Base-by-base conservation (phyloP, 2,113 vertebrate genomes). In the Opisthocomus hoazin region DNA sequence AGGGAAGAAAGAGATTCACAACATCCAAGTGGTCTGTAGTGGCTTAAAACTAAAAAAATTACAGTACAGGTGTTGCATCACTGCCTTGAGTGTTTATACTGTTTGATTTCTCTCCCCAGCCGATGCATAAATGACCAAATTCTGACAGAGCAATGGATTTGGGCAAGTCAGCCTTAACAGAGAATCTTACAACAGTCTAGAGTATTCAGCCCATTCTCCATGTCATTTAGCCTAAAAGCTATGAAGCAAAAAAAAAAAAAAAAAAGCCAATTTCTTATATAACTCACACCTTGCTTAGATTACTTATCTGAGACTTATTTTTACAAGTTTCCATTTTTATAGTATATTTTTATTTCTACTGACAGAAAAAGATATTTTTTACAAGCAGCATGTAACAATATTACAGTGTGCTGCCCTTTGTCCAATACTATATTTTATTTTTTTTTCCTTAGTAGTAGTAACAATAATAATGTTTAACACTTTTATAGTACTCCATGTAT, bases 171-270 rank as follows among this genome's bases (percentile, higher is more conserved):
- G 29, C 51, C 60, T 86, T 81, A 88, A 88, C 45, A 90, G n/a
- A 85, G 30, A 92, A 53, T 81, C 46, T 92, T 87, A 53, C 1
- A 9, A 54, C 41, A 88, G 45, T 58, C 46, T 65, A 13, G 57
- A 86, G 53, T 79, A 71, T 96, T 96, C 58, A 87, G 39, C n/a
- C 71, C 75, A 86, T 50, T 96, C 53, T 78, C 39, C 7, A 41
- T 79, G 77, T 58, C 71, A 92, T 94, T 95, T 91, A 92, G 54
- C 78, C 74, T 89, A 58, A 91, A 96, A 94, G 43, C 63, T 88
- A 82, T 88, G 81, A 94, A 76, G 73, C 56, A 81, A 90, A 91
- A 48, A 23, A 81, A 94, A 76, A 69, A 51, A 81, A 90, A 91
- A 48, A 23, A 81, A 5, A 68, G 65, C 19, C 41, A 80, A 41